Conservation (phyloP, 2,888 invertebrate species). For the Andrena praecox region DNA sequence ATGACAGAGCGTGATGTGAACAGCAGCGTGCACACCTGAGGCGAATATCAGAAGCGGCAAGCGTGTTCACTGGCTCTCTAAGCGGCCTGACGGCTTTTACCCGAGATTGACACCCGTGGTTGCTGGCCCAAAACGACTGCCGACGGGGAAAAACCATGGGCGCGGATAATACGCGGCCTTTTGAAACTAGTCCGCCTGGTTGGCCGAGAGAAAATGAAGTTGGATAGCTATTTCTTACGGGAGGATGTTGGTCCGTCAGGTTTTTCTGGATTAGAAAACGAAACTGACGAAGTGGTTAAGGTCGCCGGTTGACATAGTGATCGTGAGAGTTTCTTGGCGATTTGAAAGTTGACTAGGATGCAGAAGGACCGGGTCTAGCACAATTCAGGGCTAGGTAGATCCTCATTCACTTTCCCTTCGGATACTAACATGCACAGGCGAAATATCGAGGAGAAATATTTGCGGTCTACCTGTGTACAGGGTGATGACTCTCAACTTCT, state of each 20-base stretch:
- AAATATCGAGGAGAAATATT: background rate
- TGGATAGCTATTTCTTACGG: slow-evolving; percentile 30
- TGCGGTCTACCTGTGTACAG: slow-evolving; percentile 75
- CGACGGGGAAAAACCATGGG: slow-evolving; percentile 28
- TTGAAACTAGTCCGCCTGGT: slow-evolving; percentile 56
- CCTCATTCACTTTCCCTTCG: too few relatives aligned
- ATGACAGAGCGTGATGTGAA: background rate
- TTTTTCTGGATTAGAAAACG: slow-evolving; percentile 59
- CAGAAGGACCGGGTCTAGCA: background rate
- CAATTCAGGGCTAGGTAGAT: too few relatives aligned
- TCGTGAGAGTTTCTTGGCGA: slow-evolving; percentile 3
- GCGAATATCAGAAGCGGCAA: background rate
- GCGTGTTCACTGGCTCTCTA: background rate
- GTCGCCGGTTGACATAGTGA: slow-evolving; percentile 16
- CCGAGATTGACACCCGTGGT: slow-evolving; percentile 47
- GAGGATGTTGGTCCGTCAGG: background rate
- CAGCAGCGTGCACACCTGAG: background rate
- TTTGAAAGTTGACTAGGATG: slow-evolving; percentile 13
- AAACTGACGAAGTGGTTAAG: slow-evolving; percentile 32
- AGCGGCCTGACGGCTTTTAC: slow-evolving; percentile 59
- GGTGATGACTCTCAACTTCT: slow-evolving; percentile 75
- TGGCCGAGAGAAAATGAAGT: slow-evolving; percentile 46
- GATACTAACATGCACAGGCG: background rate
- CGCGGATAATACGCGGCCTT: slow-evolving; percentile 32
- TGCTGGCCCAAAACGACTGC: slow-evolving; percentile 48